Percentiles rank a stretch among this genome's conserved stretches.
These are phyloP conservation scores for Desmophyllum pertusum DNA, from an alignment of 92 coral and sea anemone species.

Conservation along the genomic window DNA sequence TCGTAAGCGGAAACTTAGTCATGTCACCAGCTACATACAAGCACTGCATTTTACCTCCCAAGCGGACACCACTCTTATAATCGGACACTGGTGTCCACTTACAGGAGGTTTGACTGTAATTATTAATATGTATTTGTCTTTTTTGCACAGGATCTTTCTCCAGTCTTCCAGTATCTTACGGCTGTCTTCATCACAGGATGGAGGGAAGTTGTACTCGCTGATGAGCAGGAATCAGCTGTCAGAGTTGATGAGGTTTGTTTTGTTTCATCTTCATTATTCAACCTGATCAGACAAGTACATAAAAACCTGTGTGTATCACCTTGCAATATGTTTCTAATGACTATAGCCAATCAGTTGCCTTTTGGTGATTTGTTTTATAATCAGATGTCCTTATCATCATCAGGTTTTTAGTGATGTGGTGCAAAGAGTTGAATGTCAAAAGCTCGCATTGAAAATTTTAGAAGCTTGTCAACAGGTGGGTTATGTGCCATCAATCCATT, in stretches of 20 bases:
- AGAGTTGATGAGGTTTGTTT: slow-evolving; percentile 40
- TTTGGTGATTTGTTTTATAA: not conserved
- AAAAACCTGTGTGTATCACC: no score
- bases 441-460: slow-evolving; percentile 62
- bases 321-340: not conserved
- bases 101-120: no score
- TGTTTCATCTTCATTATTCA: not conserved
- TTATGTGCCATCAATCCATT: not conserved
- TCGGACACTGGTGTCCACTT: no score
- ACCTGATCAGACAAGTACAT: no score
- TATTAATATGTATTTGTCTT: no score
- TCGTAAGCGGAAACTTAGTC: no score
- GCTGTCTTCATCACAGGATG: slow-evolving; percentile 64
- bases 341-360: no score
- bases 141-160: slow-evolving; percentile 63
- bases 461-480: slow-evolving; percentile 79
- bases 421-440: slow-evolving; percentile 58
- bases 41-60: no score
- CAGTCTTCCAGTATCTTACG: slow-evolving; percentile 68
- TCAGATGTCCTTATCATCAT: not conserved
- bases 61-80: no score
- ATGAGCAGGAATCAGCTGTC: slow-evolving; percentile 39
- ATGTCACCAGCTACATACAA: no score
- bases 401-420: slow-evolving; percentile 46
- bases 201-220: slow-evolving; percentile 66